Base-by-base conservation (phyloP, 2,113 vertebrate genomes). In the Galbula dea region DNA sequence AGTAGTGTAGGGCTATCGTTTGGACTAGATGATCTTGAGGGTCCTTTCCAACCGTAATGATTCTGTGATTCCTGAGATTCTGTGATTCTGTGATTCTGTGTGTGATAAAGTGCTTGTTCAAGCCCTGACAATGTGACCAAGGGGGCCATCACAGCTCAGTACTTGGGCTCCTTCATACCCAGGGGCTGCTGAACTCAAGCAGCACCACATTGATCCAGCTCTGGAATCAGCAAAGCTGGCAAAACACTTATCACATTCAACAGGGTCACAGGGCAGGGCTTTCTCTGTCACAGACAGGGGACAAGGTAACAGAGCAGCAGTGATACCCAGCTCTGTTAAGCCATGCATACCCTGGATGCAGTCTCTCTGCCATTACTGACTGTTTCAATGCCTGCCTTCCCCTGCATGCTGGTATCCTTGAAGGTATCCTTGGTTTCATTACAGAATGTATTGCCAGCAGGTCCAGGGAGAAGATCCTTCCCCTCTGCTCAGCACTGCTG, bases 381-480 rank as follows among this genome's bases (percentile, higher is more conserved):
- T 17, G 12, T 22, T 65, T 48, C 80, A 36, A 24, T 32, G 29
- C 21, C 69, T 4, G 1, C 39, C 27, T 74, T 52, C 3, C 19
- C 8, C 27, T 1, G 0, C 2, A 1, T 2, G 0, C 39, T 46
- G 6, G 20, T 76, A n/a, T n/a, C n/a, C n/a, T n/a, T n/a, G 32
- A 12, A 27, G 12, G 21, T 22, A 52, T 12, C 39, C 8, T 66
- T 41, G 24, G 8, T 3, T 69, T 15, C 58, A 45, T 10, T 36
- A 29, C 7, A 73, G 51, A 69, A 66, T 36, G 16, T 43, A 17
- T 18, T 55, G 16, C 11, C 27, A 82, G 46, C 26, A 26, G 26
- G 19, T 23, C 6, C 15, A 73, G 45, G 30, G 32, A 86, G 7
- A 17, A 26, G 24, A 21, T 32, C 49, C 20, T 54, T 81, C 20